These are phyloP conservation scores for Corythoichthys intestinalis DNA, from an alignment of 2,113 vertebrate genomes.

Conservation along the genomic window DNA sequence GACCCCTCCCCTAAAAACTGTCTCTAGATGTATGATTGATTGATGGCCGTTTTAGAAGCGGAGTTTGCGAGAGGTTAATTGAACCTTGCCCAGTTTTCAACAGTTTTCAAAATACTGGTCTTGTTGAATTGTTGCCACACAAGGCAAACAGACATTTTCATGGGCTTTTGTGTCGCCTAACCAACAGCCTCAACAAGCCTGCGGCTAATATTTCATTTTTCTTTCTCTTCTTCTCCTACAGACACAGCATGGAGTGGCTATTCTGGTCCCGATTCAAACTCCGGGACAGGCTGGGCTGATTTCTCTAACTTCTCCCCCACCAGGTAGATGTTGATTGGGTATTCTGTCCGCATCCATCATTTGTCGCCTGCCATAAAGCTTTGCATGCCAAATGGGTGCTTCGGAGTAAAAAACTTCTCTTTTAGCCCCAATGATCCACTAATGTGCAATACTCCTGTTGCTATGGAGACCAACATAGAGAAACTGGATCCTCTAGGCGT, in stretches of 20 bases:
- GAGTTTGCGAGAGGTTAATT: no score
- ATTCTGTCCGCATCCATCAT: neutral
- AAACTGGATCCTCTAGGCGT: constrained; percentile 81
- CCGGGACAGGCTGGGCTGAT: constrained; percentile 89
- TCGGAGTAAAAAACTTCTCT: constrained; percentile 7
- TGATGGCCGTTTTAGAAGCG: no score
- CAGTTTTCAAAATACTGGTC: no score
- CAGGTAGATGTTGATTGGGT: constrained; percentile 66
- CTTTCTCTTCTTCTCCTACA: constrained; percentile 23
- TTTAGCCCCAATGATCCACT: constrained; percentile 87
- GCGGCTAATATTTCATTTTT: constrained; percentile 39
- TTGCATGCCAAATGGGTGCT: neutral
- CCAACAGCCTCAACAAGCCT: constrained; percentile 59
- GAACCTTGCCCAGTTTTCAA: no score
- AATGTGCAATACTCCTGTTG: constrained; percentile 93
- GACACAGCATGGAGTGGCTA: constrained; percentile 82
- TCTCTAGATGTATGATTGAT: no score
- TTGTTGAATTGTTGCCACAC: neutral
- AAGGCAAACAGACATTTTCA: constrained; percentile 89
- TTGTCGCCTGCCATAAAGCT: neutral
- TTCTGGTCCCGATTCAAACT: constrained; percentile 68
- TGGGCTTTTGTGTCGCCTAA: constrained; percentile 85
- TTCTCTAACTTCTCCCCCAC: constrained; percentile 87
- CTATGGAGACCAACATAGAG: constrained; percentile 95
- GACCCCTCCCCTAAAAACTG: no score